phyloP scores from a whole-genome alignment of 2,888 invertebrate species.

The Aphodius granarius region DNA sequence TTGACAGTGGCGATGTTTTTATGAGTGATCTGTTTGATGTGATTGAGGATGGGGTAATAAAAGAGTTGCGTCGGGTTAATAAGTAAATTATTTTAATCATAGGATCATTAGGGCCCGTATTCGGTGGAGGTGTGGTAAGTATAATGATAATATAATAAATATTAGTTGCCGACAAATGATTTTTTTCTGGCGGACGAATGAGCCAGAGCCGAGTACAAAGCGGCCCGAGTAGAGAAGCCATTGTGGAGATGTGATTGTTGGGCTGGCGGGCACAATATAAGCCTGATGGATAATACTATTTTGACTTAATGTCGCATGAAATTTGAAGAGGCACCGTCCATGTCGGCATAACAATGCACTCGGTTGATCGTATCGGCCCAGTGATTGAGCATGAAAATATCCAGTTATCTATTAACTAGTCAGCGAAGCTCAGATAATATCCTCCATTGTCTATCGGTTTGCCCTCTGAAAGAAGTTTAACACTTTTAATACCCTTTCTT shows the following conservation, averaged over 20 bases:
- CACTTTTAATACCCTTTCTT: constrained; percentile 38
- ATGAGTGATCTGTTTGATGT: neutral
- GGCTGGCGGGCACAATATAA: neutral
- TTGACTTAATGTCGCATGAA: constrained; percentile 56
- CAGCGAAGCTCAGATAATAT: constrained; percentile 48
- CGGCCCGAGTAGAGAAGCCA: neutral
- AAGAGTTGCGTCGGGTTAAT: neutral
- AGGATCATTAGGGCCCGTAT: neutral
- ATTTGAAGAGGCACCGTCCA: constrained; percentile 53
- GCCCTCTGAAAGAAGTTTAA: constrained; percentile 40
- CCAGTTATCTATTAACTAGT: constrained; percentile 54
- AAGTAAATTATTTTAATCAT: neutral
- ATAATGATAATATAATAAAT: neutral
- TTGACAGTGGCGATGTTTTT: neutral
- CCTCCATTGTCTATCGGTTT: constrained; percentile 48
- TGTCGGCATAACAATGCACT: constrained; percentile 51
- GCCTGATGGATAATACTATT: constrained; percentile 49
- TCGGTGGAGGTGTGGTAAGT: neutral
- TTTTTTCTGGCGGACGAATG: neutral
- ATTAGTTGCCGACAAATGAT: neutral
- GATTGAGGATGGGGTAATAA: neutral
- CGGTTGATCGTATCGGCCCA: constrained; percentile 50
- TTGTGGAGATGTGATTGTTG: neutral
- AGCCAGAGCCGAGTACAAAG: neutral
- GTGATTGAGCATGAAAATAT: constrained; percentile 55